These are phyloP conservation scores for Gavia stellata DNA, from an alignment of 2,113 vertebrate genomes.

Conservation along the genomic window DNA sequence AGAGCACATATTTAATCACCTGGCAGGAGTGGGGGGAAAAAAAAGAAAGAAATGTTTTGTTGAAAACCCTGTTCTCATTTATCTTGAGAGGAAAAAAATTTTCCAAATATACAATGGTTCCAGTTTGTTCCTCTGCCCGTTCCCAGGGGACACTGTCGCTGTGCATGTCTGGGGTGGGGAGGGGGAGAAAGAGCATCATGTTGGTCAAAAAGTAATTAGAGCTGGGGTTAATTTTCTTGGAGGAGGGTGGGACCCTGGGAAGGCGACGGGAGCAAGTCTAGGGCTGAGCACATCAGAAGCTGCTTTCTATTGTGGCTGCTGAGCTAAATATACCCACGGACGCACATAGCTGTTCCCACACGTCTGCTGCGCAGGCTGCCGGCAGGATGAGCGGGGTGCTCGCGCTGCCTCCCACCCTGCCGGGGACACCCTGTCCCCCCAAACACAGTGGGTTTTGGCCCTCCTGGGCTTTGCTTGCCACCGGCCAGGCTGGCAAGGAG, in stretches of 20 bases:
- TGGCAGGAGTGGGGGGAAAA: fast-evolving
- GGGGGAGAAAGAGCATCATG: not conserved
- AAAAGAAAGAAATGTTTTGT: not conserved
- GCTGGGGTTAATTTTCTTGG: not conserved
- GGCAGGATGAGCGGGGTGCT: not conserved
- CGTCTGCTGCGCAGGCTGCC: fast-evolving
- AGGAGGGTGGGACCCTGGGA: slow-evolving; percentile 20
- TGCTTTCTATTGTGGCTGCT: slow-evolving; percentile 9
- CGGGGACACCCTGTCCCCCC: not conserved
- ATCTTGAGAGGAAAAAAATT: not conserved
- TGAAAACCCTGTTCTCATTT: not conserved
- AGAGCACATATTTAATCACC: not conserved
- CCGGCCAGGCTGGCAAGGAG: fast-evolving
- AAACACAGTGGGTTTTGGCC: not conserved
- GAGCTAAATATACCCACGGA: not conserved
- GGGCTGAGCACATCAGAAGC: slow-evolving; percentile 6
- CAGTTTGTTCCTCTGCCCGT: not conserved
- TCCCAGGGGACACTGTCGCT: not conserved
- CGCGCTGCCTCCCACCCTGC: fast-evolving
- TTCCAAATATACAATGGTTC: not conserved
- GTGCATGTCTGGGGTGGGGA: not conserved
- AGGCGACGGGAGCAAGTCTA: not conserved
- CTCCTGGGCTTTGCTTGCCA: not conserved
- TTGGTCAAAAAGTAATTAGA: slow-evolving; percentile 7
- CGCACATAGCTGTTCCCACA: not conserved